These are phyloP conservation scores for Zeuzera pyrina DNA, from an alignment of 2,888 invertebrate species.

Conservation along the genomic window DNA sequence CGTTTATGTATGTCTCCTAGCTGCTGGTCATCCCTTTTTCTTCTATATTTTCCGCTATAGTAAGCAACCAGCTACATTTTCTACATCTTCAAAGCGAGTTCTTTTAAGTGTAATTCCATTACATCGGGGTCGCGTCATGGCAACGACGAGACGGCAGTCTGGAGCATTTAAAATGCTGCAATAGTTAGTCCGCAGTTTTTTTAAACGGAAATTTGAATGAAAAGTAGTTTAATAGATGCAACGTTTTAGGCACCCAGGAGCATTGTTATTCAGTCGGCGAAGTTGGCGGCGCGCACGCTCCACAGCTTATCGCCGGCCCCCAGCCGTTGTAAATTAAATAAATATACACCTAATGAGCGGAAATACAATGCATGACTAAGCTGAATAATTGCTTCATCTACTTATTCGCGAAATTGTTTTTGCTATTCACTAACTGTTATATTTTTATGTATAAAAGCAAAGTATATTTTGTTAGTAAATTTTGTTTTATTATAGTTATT, in stretches of 20 bases:
- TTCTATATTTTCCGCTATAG: slow-evolving; percentile 22
- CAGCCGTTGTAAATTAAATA: slow-evolving; percentile 72
- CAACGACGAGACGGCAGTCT: slow-evolving; percentile 17
- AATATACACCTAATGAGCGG: slow-evolving; percentile 71
- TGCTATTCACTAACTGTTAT: slow-evolving; percentile 14
- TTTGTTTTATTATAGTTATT: too few relatives aligned
- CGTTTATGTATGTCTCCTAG: too few relatives aligned
- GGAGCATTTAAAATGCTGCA: slow-evolving; percentile 32
- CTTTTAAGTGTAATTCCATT: slow-evolving; percentile 36
- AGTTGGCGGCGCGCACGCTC: slow-evolving; percentile 58
- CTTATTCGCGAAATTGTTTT: slow-evolving; percentile 14
- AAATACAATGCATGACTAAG: slow-evolving; percentile 68
- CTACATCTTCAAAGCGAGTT: slow-evolving; percentile 24
- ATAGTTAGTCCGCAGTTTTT: slow-evolving; percentile 5
- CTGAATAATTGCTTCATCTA: slow-evolving; percentile 64
- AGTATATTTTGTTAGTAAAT: too few relatives aligned
- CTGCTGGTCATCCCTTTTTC: slow-evolving; percentile 20
- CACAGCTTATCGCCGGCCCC: slow-evolving; percentile 64
- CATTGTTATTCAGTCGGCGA: slow-evolving; percentile 68
- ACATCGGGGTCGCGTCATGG: slow-evolving; percentile 29
- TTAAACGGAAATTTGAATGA: slow-evolving; percentile 22
- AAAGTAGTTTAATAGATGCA: slow-evolving; percentile 28
- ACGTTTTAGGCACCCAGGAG: slow-evolving; percentile 51
- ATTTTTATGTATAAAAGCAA: too few relatives aligned
- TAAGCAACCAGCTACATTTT: slow-evolving; percentile 26